These are phyloP conservation scores for Drosophila melanosoma DNA, from an alignment of 2,888 invertebrate genomes.

Conservation along the genomic window DNA sequence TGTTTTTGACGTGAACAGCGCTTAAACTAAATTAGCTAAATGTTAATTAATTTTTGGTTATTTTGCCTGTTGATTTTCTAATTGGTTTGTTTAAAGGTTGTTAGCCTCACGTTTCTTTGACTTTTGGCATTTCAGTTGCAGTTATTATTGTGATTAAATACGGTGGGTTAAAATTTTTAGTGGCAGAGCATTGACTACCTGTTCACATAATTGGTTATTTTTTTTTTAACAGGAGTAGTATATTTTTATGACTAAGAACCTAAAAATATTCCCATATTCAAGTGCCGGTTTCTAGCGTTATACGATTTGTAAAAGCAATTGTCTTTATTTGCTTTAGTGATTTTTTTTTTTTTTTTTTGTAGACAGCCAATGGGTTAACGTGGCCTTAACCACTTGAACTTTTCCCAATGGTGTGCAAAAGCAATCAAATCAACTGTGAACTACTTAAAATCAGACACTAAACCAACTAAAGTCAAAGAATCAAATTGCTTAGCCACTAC, in stretches of 20 bases:
- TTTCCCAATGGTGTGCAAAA: slow-evolving; percentile 32
- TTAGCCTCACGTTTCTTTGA: slow-evolving; percentile 14
- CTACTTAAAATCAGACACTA: slow-evolving; percentile 57
- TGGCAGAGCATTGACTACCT: neutral
- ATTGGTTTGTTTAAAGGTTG: slow-evolving; percentile 15
- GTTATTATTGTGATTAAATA: neutral
- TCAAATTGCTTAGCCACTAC: slow-evolving; percentile 64
- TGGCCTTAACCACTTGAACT: slow-evolving; percentile 47
- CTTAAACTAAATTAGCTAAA: slow-evolving; percentile 23
- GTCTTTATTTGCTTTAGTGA: neutral
- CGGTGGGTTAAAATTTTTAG: neutral
- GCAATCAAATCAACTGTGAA: slow-evolving; percentile 52
- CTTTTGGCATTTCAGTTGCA: slow-evolving; percentile 3
- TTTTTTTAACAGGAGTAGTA: neutral
- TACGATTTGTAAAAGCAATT: slow-evolving; percentile 9
- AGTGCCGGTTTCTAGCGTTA: neutral
- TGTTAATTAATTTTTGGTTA: slow-evolving; percentile 27
- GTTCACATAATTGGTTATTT: slow-evolving; percentile 1
- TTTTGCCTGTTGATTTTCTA: slow-evolving; percentile 3
- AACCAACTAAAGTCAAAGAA: slow-evolving; percentile 45
- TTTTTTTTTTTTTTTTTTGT: slow-evolving; percentile 4
- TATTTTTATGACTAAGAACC: neutral
- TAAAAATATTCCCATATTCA: slow-evolving; percentile 7
- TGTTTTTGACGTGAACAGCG: slow-evolving; percentile 13
- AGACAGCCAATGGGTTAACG: slow-evolving; percentile 11